Percentiles rank a stretch among this genome's conserved stretches.
phyloP scores from a whole-genome alignment of 2,888 invertebrate genomes.

The Chrysina gloriosa region DNA sequence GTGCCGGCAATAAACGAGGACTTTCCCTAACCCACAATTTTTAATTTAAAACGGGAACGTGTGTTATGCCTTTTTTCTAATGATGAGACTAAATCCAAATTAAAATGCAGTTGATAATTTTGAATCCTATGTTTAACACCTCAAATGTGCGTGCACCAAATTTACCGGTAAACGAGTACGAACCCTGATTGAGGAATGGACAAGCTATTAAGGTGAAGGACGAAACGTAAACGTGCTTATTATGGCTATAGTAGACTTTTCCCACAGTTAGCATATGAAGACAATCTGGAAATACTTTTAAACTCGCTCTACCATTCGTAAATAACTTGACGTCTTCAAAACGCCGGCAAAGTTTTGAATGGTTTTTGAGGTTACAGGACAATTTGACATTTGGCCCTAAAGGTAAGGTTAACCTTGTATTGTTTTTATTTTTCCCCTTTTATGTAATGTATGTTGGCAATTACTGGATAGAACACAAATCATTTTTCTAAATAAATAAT shows the following conservation, averaged over 20 bases:
- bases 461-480: too few relatives aligned
- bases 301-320: background rate
- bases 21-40: background rate
- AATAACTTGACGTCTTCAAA: background rate
- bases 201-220: background rate
- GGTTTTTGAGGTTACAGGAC: slow-evolving; percentile 21
- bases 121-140: background rate
- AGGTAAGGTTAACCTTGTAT: slow-evolving; percentile 25
- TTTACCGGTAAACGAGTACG: background rate
- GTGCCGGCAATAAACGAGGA: slow-evolving; percentile 19
- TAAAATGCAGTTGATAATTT: background rate
- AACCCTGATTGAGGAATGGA: background rate
- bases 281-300: background rate
- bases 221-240: background rate
- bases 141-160: slow-evolving; percentile 8
- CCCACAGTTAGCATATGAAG: background rate
- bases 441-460: too few relatives aligned
- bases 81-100: slow-evolving; percentile 46
- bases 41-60: slow-evolving; percentile 41
- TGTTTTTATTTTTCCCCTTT: background rate
- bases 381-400: slow-evolving; percentile 17
- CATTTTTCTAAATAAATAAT: too few relatives aligned
- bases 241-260: background rate
- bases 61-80: slow-evolving; percentile 48
- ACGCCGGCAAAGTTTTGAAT: slow-evolving; percentile 26